A percentile compares a stretch with the other conserved stretches of the same genome.
Evolutionary conservation across 92 coral and sea anemone species (phyloP).

Genomic region (Siderastrea radians): DNA sequence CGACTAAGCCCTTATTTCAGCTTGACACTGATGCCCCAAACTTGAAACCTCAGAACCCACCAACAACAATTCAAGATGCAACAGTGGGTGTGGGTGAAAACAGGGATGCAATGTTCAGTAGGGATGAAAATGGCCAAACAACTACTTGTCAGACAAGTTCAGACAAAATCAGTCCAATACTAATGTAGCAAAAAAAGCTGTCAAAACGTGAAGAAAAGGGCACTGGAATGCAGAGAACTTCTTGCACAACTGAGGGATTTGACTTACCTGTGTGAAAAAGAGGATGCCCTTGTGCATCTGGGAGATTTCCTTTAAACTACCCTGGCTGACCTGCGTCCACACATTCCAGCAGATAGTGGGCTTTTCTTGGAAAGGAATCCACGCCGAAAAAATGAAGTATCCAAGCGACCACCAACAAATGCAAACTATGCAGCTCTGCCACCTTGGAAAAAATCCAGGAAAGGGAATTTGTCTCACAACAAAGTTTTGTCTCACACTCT

Average conservation of each 20-base stretch:
- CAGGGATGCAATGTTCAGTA: not conserved
- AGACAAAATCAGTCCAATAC: too few relatives aligned
- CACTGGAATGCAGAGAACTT: slow-evolving; percentile 23
- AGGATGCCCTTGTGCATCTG: slow-evolving; percentile 37
- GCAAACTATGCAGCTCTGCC: not conserved
- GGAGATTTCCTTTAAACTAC: slow-evolving; percentile 10
- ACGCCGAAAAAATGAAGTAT: not conserved
- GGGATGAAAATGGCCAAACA: not conserved
- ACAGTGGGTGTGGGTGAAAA: not conserved
- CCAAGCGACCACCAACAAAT: not conserved
- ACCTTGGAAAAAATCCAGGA: not conserved
- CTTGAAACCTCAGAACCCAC: not conserved
- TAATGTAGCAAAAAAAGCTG: not conserved
- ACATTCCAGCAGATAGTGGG: slow-evolving; percentile 39
- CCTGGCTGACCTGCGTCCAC: slow-evolving; percentile 13
- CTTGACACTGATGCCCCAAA: slow-evolving; percentile 43
- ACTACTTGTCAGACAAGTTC: too few relatives aligned
- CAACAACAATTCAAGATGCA: not conserved
- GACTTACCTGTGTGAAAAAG: slow-evolving; percentile 43
- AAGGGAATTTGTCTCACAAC: not conserved
- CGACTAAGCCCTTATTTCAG: slow-evolving; percentile 25
- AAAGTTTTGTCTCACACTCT: too few relatives aligned
- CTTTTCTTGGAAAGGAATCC: slow-evolving; percentile 31
- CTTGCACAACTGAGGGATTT: slow-evolving; percentile 34
- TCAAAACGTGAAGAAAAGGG: slow-evolving; percentile 21